Evolutionary conservation across 2,113 vertebrate species (phyloP), one percentile per base, ranked within the genome.

Genomic region (Isurus oxyrinchus): DNA sequence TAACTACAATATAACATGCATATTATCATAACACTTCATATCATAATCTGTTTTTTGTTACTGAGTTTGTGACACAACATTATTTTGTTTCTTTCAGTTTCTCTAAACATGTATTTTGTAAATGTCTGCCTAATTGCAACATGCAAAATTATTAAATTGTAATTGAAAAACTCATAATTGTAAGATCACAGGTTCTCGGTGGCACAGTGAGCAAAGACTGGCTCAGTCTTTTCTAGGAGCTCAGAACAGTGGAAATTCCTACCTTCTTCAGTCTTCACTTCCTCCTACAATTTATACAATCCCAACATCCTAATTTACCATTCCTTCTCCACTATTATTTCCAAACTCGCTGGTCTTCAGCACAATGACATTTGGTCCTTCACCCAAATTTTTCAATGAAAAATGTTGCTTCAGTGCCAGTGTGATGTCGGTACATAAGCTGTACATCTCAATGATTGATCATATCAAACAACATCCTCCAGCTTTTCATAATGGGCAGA

Each of bases 1-100:
- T 53, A 67, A 72, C 87, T 90, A 57, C 94, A 95, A 95, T 53
- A 95, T 49, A 95, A 69, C 63, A 95, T 72, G n/a, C 63, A 95
- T 72, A 72, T 31, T 59, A 55, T 95, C 94, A 27, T 53, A 95
- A 95, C 25, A 95, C 61, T 67, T 67, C 66, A 95, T 72, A 95
- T 72, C 66, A 90, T 61, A 69, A 63, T 94, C 59, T 19, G 40
- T 40, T 84, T 84, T 14, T 84, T 84, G 81, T 84, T 84, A 84
- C n/a, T 40, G 40, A 23, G 90, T 59, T 90, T 93, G 35, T n/a
- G 88, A 61, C 57, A 93, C 57, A 40, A 40, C n/a, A n/a, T 40
- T 3, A 3, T 94, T 94, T 66, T 66, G 59, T 21, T 94, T 8
- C 90, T 66, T 94, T 94, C 61, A 19, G 19, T 94, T 63, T 57